Percentiles rank a stretch among this genome's conserved stretches.
Conservation (phyloP, 2,113 vertebrate genomes). For the Pagrus major region DNA sequence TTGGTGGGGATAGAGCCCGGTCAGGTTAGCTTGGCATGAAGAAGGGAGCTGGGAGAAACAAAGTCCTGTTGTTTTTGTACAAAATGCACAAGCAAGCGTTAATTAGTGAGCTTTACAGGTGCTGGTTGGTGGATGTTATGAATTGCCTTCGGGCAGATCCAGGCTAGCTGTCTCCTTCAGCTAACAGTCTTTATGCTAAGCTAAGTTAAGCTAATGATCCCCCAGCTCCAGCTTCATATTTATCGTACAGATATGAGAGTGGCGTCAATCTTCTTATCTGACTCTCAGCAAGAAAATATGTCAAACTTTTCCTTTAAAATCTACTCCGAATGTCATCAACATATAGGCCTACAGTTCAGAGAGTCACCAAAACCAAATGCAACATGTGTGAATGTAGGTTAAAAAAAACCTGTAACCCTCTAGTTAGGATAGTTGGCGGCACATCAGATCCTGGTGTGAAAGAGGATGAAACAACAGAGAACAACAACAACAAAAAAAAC, state of each 20-base stretch:
- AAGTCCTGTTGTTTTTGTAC: no score
- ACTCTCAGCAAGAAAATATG: not conserved
- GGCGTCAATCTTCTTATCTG: not conserved
- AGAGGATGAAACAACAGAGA: slow-evolving; percentile 35
- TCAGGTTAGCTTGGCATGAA: no score
- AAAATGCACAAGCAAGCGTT: not conserved
- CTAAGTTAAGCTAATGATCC: not conserved
- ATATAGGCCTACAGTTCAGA: no score
- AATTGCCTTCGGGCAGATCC: no score
- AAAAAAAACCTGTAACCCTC: not conserved
- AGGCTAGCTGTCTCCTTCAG: not conserved
- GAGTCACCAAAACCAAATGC: not conserved
- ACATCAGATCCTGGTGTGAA: slow-evolving; percentile 31
- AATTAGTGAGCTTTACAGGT: not conserved
- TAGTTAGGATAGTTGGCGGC: not conserved
- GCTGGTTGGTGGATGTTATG: not conserved
- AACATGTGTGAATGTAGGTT: not conserved
- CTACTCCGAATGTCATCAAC: not conserved
- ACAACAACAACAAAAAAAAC: slow-evolving; percentile 25
- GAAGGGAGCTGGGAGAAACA: no score
- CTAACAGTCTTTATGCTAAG: not conserved
- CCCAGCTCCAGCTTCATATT: not conserved
- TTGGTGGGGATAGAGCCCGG: no score
- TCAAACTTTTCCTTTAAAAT: not conserved
- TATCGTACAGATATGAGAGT: not conserved